Evolutionary conservation across 2,888 invertebrate genomes (phyloP), one percentile per base, ranked within the genome.

Genomic region (Stramonita haemastoma): DNA sequence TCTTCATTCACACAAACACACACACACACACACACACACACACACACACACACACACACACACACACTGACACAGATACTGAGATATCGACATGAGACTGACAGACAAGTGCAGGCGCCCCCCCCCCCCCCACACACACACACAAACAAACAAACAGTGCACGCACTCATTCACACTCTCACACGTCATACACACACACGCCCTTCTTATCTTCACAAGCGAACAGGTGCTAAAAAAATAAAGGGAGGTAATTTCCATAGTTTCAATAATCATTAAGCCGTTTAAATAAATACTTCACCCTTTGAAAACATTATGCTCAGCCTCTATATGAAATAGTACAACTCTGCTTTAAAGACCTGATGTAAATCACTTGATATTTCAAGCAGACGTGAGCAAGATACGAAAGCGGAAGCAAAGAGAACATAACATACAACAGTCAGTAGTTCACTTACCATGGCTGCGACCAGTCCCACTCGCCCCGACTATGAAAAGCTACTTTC

Each of bases 391-490:
- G 66, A 26, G 26, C 66, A 56, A 29, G 34, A 34, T 66, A 86
- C 34, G 60, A 86, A 86, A 66, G 60, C 86, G 86, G 86, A 86
- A 86, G 86, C 29, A 86, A 66, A 5, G 29, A 8, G 46, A 46
- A 46, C 46, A n/a, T 46, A 46, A 46, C 46, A 46, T 46, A 46
- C 46, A 46, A 26, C 77, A 79, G 77, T 8, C 13, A 79, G 13
- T 79, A 79, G 77, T 32, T 4, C 17, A 60, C 86, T 86, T 86
- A 86, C 86, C 86, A 86, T 86, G 86, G 34, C 57, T 57, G 60
- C 60, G 22, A 19, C 5, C 57, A 19, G 13, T 56, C 36, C 29
- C 29, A 60, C 86, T 57, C 60, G 57, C 22, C 86, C 57, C 1
- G 5, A 34, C 57, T 22, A 13, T 19, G 17, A 19, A 32, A 32